Conservation (phyloP, 2,113 vertebrate species). For the Nothocercus nigrocapillus region DNA sequence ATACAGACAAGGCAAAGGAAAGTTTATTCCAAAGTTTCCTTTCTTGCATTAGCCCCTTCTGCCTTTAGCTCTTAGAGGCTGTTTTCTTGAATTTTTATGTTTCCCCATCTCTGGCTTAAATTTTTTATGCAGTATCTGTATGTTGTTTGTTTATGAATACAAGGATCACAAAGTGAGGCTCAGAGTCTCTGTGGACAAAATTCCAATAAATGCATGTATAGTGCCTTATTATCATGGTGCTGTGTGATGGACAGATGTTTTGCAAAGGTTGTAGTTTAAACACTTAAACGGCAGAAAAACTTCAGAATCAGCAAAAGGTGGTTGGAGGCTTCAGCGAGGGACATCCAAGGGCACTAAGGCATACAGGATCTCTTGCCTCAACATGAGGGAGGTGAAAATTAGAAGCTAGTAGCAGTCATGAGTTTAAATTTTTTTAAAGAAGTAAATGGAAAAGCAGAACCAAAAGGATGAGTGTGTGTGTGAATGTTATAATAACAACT, state of each 20-base stretch:
- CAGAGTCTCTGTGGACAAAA: neutral
- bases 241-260: neutral
- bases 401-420: neutral
- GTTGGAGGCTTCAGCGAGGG: neutral
- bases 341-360: rapidly evolving
- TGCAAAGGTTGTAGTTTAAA: neutral
- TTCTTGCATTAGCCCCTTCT: neutral
- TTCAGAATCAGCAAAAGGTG: neutral
- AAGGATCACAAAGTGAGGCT: neutral
- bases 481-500: neutral
- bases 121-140: neutral
- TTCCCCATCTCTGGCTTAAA: neutral
- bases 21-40: neutral
- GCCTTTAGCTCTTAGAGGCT: neutral
- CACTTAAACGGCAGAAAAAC: neutral
- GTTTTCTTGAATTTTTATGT: neutral
- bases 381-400: neutral
- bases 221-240: neutral
- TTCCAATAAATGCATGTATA: neutral
- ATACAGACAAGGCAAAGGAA: too few species aligned
- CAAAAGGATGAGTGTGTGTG: neutral
- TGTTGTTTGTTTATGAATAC: neutral
- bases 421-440: neutral
- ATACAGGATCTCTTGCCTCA: neutral
- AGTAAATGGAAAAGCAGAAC: neutral